Evolutionary conservation across 2,797 vertebrate genomes (phyloP), one percentile per base, ranked within the genome.

Genomic region (Poecilia wingei): DNA sequence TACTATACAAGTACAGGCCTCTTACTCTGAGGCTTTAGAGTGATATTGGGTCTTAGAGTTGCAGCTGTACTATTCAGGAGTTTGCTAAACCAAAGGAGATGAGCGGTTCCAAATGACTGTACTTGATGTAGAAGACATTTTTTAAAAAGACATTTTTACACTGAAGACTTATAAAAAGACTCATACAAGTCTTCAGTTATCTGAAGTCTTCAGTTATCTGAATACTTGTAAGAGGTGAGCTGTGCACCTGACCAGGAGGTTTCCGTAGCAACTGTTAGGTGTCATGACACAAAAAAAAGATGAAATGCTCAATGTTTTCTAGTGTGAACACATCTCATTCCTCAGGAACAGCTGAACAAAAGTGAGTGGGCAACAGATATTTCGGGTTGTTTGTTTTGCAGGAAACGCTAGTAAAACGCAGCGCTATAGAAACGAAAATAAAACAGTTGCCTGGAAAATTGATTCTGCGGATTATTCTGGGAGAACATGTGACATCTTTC

Each of bases 191-290:
- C 39, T 41, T 41, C 6, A 55, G 18, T 72, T 55, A 51, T 83
- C n/a, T 46, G 78, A 73, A 14, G 22, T 39, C 36, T 39, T 39
- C 45, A 55, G 18, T 72, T 55, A 46, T 83, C n/a, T 46, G 78
- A 73, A 12, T 18, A 75, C 49, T 14, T 36, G 36, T 4, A 47
- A 18, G 61, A 76, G 53, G 70, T 78, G 2, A 39, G 55, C 53
- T 6, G 14, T 18, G 49, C 36, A 74, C 82, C 47, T 79, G 73
- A 83, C 82, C 57, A 64, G 51, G 51, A 81, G 69, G 79, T 74
- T 61, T 73, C 43, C 47, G 59, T 72, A 53, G 46, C 1, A 7
- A 33, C 68, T 53, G 33, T n/a, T 53, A 3, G 13, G 12, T 73
- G 16, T 71, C 77, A 70, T 83, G 31, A 5, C 49, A 59, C 16